Evolutionary conservation across 1,140 invertebrate species (phyloP).

Genomic region (Ptiloglossa arizonensis): DNA sequence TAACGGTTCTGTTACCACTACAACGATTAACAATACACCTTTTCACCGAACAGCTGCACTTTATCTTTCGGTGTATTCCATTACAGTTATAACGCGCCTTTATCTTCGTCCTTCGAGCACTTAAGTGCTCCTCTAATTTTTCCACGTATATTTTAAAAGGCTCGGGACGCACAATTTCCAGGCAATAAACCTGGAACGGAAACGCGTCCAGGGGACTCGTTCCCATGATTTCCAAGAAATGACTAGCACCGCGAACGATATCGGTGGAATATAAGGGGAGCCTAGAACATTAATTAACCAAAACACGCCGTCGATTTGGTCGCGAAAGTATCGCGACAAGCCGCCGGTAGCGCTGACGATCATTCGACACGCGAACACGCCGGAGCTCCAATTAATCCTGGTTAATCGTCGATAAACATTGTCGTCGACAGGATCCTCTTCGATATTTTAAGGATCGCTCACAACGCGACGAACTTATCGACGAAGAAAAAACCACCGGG

Average conservation of each 20-base stretch:
- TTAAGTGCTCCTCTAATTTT: not conserved
- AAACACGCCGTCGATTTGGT: constrained; percentile 67
- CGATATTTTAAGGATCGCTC: constrained; percentile 34
- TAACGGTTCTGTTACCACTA: constrained; percentile 48
- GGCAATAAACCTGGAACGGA: not conserved
- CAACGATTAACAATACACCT: constrained; percentile 29
- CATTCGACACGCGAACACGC: constrained; percentile 67
- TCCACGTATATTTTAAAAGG: not conserved
- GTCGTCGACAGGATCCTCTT: constrained; percentile 56
- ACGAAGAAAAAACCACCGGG: too few species aligned
- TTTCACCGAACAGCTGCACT: constrained; percentile 24
- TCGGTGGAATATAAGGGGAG: constrained; percentile 23
- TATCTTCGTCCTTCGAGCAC: too few species aligned
- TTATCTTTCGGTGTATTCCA: not conserved
- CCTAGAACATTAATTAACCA: constrained; percentile 73
- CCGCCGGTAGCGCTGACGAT: constrained; percentile 61
- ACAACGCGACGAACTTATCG: constrained; percentile 12
- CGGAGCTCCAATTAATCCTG: constrained; percentile 66
- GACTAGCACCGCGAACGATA: not conserved
- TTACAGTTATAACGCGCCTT: too few species aligned
- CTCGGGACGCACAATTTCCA: too few species aligned
- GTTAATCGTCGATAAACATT: constrained; percentile 68
- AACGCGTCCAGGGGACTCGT: constrained; percentile 7
- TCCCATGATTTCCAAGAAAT: constrained; percentile 9
- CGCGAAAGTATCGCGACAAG: constrained; percentile 68